phyloP scores from a whole-genome alignment of 1,140 invertebrate species.

The Chrysoperla carnea region DNA sequence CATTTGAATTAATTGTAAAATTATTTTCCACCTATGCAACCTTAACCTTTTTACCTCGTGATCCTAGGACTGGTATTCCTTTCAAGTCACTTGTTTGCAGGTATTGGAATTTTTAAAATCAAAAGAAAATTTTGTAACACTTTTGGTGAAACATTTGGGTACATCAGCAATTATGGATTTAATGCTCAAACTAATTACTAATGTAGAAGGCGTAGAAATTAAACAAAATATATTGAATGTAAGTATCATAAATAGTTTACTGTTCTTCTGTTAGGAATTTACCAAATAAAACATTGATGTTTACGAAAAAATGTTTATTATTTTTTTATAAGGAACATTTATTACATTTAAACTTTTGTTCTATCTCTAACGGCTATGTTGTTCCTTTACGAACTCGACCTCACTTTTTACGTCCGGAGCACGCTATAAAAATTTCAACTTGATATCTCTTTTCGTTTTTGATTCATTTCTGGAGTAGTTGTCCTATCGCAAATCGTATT shows the following conservation, averaged over 20 bases:
- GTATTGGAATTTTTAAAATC: constrained; percentile 82
- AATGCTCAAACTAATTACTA: constrained; percentile 70
- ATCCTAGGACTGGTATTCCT: constrained; percentile 72
- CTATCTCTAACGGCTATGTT: no score
- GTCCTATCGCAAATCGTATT: not conserved
- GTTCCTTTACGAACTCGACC: no score
- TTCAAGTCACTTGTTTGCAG: constrained; percentile 77
- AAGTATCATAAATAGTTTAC: constrained; percentile 17
- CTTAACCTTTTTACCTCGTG: constrained; percentile 8
- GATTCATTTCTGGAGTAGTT: no score
- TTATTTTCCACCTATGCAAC: constrained; percentile 4
- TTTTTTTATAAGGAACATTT: no score
- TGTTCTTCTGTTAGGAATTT: no score
- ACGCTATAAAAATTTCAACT: no score
- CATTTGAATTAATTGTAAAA: no score
- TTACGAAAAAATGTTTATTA: no score
- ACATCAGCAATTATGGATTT: constrained; percentile 94
- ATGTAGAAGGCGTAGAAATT: constrained; percentile 62
- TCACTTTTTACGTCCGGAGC: no score
- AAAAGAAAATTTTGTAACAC: constrained; percentile 67
- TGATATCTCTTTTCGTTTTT: no score
- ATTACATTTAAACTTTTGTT: no score
- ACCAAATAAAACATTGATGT: no score
- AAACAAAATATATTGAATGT: constrained; percentile 71
- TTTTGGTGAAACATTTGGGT: constrained; percentile 73